Evolutionary conservation across 2,113 vertebrate genomes (phyloP), one percentile per base, ranked within the genome.

Genomic region (Ailuropoda melanoleuca): DNA sequence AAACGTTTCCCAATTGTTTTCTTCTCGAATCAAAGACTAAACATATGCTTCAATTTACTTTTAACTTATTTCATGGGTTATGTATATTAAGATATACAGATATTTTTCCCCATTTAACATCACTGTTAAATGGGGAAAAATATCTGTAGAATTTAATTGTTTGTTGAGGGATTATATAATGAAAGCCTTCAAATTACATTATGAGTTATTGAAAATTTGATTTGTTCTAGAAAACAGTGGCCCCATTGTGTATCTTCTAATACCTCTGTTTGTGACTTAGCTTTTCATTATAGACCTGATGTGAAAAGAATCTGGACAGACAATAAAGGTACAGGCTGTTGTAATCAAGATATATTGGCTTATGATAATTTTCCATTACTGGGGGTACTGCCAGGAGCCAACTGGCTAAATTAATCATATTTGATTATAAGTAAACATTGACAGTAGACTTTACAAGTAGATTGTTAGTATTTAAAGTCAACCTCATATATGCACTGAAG

Each of bases 201-300:
- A 43, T 96, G 86, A 97, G 93, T 97, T 97, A 83, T 75, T 88
- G 88, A 97, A 96, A 95, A 97, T 94, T 95, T 56, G 29, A 97
- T 88, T 60, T 97, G 21, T 58, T 92, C 53, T 46, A 31, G 81
- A 91, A 26, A 88, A 68, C 39, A 84, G 55, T 95, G 13, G 15
- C 55, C 70, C 53, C 21, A 83, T 92, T 98, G 56, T 89, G 60
- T 95, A 88, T 95, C 66, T 72, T 91, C 50, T 74, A 50, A 66
- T 91, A 82, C 56, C 37, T 88, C 24, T 86, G 64, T 92, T 82
- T 97, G 75, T 97, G 84, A 88, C 70, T 92, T 92, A 92, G 90
- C 82, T 96, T 97, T 97, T 97, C 84, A 88, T 93, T 90, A 90
- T 15, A 90, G 60, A 84, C 53, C 58, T 82, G 92, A 95, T 83